Evolutionary conservation across 2,888 invertebrate species (phyloP).

Genomic region (Eurytoma californica): DNA sequence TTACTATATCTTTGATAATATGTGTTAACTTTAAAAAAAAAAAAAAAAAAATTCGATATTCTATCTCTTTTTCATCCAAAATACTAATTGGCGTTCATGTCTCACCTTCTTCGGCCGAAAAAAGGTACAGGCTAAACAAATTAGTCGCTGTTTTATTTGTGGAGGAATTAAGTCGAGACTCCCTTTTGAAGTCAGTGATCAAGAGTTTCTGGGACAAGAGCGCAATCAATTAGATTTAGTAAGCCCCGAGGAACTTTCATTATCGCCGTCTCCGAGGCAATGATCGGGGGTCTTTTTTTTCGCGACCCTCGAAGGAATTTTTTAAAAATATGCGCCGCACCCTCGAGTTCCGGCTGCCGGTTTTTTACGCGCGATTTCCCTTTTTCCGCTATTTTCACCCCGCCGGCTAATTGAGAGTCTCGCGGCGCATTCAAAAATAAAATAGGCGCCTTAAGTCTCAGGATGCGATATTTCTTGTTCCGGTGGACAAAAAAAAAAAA

Average conservation of each 20-base stretch:
- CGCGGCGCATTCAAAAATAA: conserved; percentile 30
- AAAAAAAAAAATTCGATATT: background rate
- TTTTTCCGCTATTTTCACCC: conserved; percentile 56
- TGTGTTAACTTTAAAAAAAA: background rate
- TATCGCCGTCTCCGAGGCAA: conserved; percentile 7
- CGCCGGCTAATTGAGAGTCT: conserved; percentile 58
- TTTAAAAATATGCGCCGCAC: conserved; percentile 24
- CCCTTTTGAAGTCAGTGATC: conserved; percentile 23
- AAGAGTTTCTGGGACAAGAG: conserved; percentile 17
- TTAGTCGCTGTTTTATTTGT: conserved; percentile 10
- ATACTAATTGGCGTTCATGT: too few relatives aligned
- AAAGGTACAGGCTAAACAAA: background rate
- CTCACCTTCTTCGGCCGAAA: background rate
- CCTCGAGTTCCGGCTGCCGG: background rate
- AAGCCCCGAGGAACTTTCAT: conserved; percentile 20
- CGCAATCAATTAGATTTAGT: conserved; percentile 30
- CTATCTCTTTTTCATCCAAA: background rate
- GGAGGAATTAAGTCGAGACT: conserved; percentile 7
- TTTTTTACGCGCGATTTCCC: conserved; percentile 54
- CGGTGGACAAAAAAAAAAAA: conserved; percentile 9
- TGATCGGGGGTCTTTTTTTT: conserved; percentile 12
- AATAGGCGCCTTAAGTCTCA: background rate
- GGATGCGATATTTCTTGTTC: conserved; percentile 19
- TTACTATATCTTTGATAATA: too few relatives aligned
- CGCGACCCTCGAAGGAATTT: background rate